These are phyloP conservation scores for Eristalis tenax DNA, from an alignment of 2,888 invertebrate genomes.

Conservation along the genomic window DNA sequence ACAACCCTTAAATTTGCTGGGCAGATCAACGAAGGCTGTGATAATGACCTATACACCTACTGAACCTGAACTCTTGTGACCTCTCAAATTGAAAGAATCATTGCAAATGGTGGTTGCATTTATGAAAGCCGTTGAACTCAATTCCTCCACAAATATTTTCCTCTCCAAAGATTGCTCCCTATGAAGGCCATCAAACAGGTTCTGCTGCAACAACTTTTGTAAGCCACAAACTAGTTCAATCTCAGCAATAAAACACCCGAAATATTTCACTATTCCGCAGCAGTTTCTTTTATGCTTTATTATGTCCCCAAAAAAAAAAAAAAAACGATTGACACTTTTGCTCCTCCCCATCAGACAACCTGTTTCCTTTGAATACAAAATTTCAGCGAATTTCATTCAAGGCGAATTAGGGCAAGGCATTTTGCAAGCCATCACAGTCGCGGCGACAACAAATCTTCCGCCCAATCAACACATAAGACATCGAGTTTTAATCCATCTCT, in stretches of 20 bases:
- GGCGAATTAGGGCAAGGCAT: conserved; percentile 13
- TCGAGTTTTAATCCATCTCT: background rate
- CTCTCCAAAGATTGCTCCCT: too few species aligned
- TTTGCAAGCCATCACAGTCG: conserved; percentile 14
- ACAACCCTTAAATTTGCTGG: background rate
- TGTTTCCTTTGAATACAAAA: conserved; percentile 9
- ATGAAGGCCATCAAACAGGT: background rate
- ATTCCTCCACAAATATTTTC: background rate
- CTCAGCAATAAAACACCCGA: background rate
- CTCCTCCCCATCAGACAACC: background rate
- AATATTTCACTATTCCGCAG: background rate
- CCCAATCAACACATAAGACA: too few species aligned
- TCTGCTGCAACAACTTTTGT: background rate
- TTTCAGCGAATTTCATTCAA: conserved; percentile 1
- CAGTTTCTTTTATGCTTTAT: background rate
- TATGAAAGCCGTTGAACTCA: background rate
- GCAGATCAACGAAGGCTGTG: background rate
- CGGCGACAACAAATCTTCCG: too few species aligned
- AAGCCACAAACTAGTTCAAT: background rate
- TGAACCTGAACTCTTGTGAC: background rate
- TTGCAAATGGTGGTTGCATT: background rate
- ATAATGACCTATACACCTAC: background rate
- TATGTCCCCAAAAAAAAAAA: background rate
- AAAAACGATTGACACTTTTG: background rate
- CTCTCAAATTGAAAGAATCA: background rate